Conservation (phyloP, 2,888 invertebrate species). For the Caenorhabditis wallacei region DNA sequence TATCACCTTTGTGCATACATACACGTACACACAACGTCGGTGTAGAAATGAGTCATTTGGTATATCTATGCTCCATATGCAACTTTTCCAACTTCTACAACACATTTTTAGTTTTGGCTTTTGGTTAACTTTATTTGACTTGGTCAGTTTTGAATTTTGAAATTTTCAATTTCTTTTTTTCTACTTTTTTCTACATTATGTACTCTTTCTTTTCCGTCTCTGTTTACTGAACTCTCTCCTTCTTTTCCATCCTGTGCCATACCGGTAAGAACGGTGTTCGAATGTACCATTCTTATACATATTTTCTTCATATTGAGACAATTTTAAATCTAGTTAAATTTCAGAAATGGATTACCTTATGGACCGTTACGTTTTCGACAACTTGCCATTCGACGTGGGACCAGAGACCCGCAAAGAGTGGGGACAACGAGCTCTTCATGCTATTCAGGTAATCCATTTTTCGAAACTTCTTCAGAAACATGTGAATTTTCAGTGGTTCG, state of each 20-base stretch:
- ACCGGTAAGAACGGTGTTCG: background rate
- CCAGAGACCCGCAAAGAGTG: slow-evolving; percentile 76
- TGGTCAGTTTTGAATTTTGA: background rate
- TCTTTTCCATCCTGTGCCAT: background rate
- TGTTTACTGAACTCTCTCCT: slow-evolving; percentile 22
- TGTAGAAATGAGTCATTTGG: slow-evolving; percentile 7
- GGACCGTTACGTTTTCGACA: slow-evolving; percentile 79
- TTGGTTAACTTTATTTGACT: background rate
- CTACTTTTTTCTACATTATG: background rate
- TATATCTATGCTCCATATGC: background rate
- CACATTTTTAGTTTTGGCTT: too few relatives aligned
- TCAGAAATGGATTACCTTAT: slow-evolving; percentile 73
- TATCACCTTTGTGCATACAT: slow-evolving; percentile 42
- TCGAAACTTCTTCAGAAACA: background rate
- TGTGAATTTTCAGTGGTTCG: slow-evolving; percentile 76
- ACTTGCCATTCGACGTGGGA: slow-evolving; percentile 79
- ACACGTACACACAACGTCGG: background rate
- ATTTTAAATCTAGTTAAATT: background rate
- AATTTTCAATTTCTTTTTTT: background rate
- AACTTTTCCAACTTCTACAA: too few relatives aligned
- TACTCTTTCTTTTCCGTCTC: background rate
- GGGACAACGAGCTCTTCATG: slow-evolving; percentile 74
- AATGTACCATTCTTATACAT: background rate
- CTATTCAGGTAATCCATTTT: slow-evolving; percentile 73
- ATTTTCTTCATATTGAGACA: background rate